Base-by-base conservation (phyloP, 2,888 invertebrate genomes). In the Caenorhabditis zanzibari region DNA sequence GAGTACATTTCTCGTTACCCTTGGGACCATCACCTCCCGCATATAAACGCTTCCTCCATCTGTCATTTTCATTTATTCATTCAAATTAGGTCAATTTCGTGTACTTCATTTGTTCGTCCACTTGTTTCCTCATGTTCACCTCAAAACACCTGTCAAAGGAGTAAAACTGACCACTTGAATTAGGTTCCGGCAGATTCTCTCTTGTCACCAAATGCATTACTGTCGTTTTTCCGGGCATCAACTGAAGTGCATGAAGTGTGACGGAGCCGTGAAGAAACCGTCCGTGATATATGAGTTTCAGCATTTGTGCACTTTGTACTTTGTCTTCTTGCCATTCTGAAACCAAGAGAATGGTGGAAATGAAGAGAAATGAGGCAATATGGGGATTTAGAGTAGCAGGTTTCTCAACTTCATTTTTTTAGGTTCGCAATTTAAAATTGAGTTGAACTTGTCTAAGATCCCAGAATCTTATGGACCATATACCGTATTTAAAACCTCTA, bases 161-260 rank as follows among this genome's bases (percentile, higher is more conserved):
- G 26, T 24, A 41, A 56, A 61, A 80, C 87, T 47, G 24, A 87
- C 87, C 87, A 82, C 85, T 87, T 41, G 91, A 89, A 94, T 98
- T 98, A 92, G 98, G 98, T 94, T 98, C 98, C 92, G 98, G 98
- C 94, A 99, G 95, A 94, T 97, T 98, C 94, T 99, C 99, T 94
- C 98, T 95, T 91, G 98, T 97, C 93, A 99, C 98, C 93, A 99
- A 95, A 94, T 99, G 99, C 98, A 99, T 99, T 93, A 99, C 98
- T 93, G 98, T 97, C 92, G 98, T 98, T 94, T 97, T 97, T 91
- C 98, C 98, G 92, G 96, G 95, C 89, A 97, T 96, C 94, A 99
- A 95, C 93, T 97, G 97, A 93, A 99, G 95, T 92, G 98, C 98
- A 59, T 87, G 88, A 26, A 91, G 80, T 24, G 89, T 91, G 26